Percentiles rank a stretch among this genome's conserved stretches.
Evolutionary conservation across 2,797 vertebrate species (phyloP).

Genomic region (Vespertilio murinus): DNA sequence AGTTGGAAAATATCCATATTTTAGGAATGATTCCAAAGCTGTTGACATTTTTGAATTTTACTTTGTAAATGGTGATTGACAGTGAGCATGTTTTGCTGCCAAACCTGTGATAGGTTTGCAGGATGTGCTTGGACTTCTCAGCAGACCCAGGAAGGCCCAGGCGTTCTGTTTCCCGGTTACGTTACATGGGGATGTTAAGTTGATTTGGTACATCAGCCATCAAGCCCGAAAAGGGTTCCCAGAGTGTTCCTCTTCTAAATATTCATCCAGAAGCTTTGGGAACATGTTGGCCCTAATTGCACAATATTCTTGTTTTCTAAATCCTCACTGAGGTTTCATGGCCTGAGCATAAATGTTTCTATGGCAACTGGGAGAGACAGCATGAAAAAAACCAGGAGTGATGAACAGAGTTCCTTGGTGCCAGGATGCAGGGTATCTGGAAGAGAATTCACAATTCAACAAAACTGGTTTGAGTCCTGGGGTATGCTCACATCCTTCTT

Average conservation of each 20-base stretch:
- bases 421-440: background rate
- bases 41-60: background rate
- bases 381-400: background rate
- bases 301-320: background rate
- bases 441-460: background rate
- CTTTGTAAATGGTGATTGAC: background rate
- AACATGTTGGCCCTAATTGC: background rate
- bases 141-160: background rate
- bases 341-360: background rate
- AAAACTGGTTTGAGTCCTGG: accelerated
- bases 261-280: background rate
- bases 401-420: accelerated
- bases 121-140: background rate
- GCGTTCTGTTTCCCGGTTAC: background rate
- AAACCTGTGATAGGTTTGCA: background rate
- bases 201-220: background rate
- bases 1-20: background rate
- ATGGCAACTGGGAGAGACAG: background rate
- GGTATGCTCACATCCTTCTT: accelerated
- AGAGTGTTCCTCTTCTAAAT: background rate
- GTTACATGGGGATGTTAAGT: background rate
- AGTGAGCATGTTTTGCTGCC: background rate
- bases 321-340: background rate
- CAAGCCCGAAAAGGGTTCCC: background rate
- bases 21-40: background rate